A percentile compares a stretch with the other conserved stretches of the same genome.
These are phyloP conservation scores for Imbricaverruca yamaguchii DNA, from an alignment of 2,888 invertebrate genomes.

Conservation along the genomic window DNA sequence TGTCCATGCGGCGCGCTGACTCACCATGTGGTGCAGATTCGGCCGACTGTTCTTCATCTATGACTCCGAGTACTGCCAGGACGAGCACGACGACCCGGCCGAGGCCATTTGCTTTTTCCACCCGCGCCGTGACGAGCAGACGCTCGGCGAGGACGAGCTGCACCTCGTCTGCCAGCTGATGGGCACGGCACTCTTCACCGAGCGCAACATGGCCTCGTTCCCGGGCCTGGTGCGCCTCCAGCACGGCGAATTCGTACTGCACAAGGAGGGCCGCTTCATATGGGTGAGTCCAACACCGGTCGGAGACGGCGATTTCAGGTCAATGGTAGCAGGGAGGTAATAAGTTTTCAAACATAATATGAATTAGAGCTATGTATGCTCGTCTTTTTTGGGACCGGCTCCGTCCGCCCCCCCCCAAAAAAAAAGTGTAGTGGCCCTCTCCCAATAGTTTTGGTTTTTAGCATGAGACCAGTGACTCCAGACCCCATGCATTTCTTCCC, in stretches of 20 bases:
- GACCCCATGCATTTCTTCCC: no score
- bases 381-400: no score
- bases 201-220: background rate
- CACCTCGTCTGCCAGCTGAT: slow-evolving; percentile 10
- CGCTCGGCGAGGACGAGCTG: background rate
- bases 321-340: no score
- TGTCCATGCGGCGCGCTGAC: no score
- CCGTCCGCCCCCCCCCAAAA: no score
- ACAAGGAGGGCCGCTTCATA: background rate
- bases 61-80: background rate
- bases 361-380: no score
- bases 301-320: no score
- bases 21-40: background rate
- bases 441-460: no score
- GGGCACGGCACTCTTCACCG: slow-evolving; percentile 1
- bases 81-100: background rate
- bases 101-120: background rate
- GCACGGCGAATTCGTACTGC: background rate
- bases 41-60: background rate
- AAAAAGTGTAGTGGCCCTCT: no score
- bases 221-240: background rate
- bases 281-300: background rate
- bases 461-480: no score
- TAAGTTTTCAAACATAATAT: no score
- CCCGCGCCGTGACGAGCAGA: background rate